phyloP scores from a whole-genome alignment of 1,140 invertebrate species.

The Idris sp. region DNA sequence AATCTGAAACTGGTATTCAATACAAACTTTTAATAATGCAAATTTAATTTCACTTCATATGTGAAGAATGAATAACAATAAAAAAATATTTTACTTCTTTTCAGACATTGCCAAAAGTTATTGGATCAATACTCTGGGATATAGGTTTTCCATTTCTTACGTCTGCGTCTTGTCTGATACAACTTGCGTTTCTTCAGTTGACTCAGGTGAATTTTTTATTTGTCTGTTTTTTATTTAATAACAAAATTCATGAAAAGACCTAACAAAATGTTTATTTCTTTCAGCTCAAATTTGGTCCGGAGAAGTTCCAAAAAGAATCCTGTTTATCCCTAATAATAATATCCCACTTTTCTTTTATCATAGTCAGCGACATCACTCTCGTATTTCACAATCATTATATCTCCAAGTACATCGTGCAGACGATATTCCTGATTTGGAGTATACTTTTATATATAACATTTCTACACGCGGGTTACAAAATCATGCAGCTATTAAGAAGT shows the following conservation, averaged over 20 bases:
- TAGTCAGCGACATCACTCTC: constrained; percentile 78
- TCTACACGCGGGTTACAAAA: constrained; percentile 79
- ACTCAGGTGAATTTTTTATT: constrained; percentile 76
- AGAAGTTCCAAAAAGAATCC: constrained; percentile 79
- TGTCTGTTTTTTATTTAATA: too few relatives aligned
- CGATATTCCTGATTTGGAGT: constrained; percentile 81
- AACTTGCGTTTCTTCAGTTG: constrained; percentile 81
- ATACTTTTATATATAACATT: constrained; percentile 80
- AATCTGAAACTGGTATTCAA: constrained; percentile 78
- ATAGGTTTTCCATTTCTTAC: constrained; percentile 81
- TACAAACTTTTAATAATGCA: too few relatives aligned
- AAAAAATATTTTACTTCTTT: constrained; percentile 6
- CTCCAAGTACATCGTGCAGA: constrained; percentile 79
- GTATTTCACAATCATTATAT: constrained; percentile 79
- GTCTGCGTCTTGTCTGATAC: constrained; percentile 81
- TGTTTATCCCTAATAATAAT: constrained; percentile 80
- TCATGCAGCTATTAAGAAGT: constrained; percentile 75
- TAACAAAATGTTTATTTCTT: constrained; percentile 10
- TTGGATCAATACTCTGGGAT: constrained; percentile 81
- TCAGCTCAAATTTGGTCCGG: constrained; percentile 79
- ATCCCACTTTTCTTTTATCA: constrained; percentile 79
- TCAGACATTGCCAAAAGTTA: constrained; percentile 79
- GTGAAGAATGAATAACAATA: too few relatives aligned
- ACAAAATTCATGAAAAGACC: too few relatives aligned
- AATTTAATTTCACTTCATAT: too few relatives aligned